Conservation (phyloP, 2,888 invertebrate genomes). For the Drosophila phalerata region DNA sequence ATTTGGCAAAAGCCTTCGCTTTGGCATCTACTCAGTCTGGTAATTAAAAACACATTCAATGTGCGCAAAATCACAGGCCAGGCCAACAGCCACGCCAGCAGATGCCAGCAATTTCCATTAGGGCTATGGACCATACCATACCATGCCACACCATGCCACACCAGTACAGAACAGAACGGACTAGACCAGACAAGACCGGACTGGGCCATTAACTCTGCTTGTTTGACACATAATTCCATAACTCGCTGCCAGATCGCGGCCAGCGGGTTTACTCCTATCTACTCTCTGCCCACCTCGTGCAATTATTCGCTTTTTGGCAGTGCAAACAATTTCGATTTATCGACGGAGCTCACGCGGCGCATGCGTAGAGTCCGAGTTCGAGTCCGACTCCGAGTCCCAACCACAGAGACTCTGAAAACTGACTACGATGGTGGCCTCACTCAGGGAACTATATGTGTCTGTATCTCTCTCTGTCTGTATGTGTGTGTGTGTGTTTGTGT, state of each 20-base stretch:
- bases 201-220: constrained; percentile 75
- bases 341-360: constrained; percentile 75
- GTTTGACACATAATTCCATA: constrained; percentile 80
- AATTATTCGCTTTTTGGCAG: constrained; percentile 81
- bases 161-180: neutral
- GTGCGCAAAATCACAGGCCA: constrained; percentile 77
- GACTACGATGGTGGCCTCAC: constrained; percentile 54
- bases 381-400: neutral
- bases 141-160: constrained; percentile 5
- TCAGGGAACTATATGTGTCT: constrained; percentile 15
- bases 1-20: constrained; percentile 59
- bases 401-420: constrained; percentile 9
- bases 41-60: constrained; percentile 81
- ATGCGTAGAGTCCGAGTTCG: constrained; percentile 41
- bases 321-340: constrained; percentile 80
- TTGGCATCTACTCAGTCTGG: constrained; percentile 70
- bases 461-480: constrained; percentile 15
- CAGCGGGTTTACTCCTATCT: constrained; percentile 39
- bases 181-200: constrained; percentile 31
- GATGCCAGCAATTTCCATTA: constrained; percentile 70
- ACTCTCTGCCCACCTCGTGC: constrained; percentile 67
- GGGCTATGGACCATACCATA: constrained; percentile 43
- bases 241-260: constrained; percentile 62
- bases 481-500: constrained; percentile 35
- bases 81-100: constrained; percentile 28